Evolutionary conservation across 2,797 vertebrate species (phyloP).

Genomic region (Sebastes alutus): DNA sequence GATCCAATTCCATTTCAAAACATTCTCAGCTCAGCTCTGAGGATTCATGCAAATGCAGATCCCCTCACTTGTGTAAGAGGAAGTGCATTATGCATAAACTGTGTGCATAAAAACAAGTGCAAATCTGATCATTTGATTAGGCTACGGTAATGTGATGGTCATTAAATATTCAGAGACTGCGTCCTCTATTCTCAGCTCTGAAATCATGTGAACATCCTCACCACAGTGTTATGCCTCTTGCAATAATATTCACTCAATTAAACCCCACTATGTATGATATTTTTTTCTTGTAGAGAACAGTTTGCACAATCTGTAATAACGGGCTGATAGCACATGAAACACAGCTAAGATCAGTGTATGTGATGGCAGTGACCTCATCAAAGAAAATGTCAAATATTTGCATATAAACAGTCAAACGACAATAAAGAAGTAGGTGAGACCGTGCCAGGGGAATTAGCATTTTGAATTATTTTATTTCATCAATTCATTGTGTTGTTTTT

Average conservation of each 20-base stretch:
- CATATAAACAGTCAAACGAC: background rate
- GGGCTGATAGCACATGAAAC: background rate
- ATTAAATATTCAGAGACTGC: constrained; percentile 50
- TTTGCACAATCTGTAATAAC: background rate
- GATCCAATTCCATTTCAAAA: background rate
- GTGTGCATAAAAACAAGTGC: constrained; percentile 35
- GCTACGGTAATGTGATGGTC: constrained; percentile 14
- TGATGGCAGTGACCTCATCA: background rate
- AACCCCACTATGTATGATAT: background rate
- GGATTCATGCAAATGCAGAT: constrained; percentile 16
- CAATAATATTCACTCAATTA: constrained; percentile 19
- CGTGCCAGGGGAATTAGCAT: background rate
- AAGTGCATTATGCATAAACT: constrained; percentile 39
- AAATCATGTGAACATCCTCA: constrained; percentile 20
- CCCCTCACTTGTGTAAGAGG: constrained; percentile 1
- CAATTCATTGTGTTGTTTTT: background rate
- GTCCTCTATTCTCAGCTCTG: constrained; percentile 27
- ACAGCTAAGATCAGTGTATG: background rate
- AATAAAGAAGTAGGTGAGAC: background rate
- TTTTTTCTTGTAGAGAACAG: background rate
- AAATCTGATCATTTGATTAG: constrained; percentile 49
- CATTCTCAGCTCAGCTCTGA: background rate
- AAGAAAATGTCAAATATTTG: background rate
- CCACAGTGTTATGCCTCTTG: background rate
- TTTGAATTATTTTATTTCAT: background rate